Conservation (phyloP, 1,140 invertebrate species). For the Drosophila insularis region DNA sequence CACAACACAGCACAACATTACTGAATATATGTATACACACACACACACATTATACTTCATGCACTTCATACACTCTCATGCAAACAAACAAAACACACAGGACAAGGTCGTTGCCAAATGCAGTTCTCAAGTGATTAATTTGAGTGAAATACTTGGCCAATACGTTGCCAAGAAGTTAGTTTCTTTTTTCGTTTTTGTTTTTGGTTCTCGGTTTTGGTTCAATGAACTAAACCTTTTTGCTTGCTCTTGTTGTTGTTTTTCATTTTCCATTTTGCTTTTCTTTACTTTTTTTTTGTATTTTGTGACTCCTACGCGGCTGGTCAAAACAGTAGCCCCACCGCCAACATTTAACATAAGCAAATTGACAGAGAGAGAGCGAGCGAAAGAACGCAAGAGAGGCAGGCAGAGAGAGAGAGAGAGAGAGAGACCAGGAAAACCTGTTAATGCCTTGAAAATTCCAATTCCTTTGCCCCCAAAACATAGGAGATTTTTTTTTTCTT, state of each 20-base stretch:
- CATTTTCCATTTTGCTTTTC: slow-evolving; percentile 2
- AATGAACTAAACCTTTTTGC: slow-evolving; percentile 49
- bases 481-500: slow-evolving; percentile 24
- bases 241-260: neutral
- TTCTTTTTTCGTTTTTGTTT: neutral
- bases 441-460: slow-evolving; percentile 51
- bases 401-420: neutral
- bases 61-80: slow-evolving; percentile 28
- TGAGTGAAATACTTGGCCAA: slow-evolving; percentile 3
- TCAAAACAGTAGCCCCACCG: slow-evolving; percentile 14
- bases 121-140: slow-evolving; percentile 36
- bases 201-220: slow-evolving; percentile 39
- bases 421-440: slow-evolving; percentile 38
- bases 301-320: slow-evolving; percentile 41
- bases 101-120: slow-evolving; percentile 64
- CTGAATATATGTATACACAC: neutral
- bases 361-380: slow-evolving; percentile 10
- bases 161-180: slow-evolving; percentile 1
- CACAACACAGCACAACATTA: neutral
- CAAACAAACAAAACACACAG: slow-evolving; percentile 10
- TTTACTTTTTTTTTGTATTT: slow-evolving; percentile 30
- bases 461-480: slow-evolving; percentile 24
- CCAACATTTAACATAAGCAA: slow-evolving; percentile 23
- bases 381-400: neutral
- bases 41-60: slow-evolving; percentile 17